Base-by-base conservation (phyloP, 2,797 vertebrate genomes). In the Capromys pilorides region DNA sequence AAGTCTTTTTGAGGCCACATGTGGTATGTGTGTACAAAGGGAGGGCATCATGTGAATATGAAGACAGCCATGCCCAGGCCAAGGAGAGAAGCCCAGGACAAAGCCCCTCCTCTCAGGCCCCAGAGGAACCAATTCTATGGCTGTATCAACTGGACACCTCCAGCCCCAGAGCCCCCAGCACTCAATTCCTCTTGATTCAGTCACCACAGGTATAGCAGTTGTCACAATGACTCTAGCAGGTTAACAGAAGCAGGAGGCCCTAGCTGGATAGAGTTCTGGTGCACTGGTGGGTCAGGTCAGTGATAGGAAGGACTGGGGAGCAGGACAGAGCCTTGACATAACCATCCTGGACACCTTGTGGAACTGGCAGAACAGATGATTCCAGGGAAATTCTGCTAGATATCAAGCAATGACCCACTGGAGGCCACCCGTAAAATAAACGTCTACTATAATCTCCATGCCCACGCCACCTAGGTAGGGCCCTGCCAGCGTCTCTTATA, bases 301-400 rank as follows among this genome's bases (percentile, higher is more conserved):
- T 11, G 7, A 0, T 2, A 9, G 31, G 39, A 18, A 10, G 64
- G 39, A 16, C 24, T 11, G 1, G 19, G 19, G 19, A 24, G 22
- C 12, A 39, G 51, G 59, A 31, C 2, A 11, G 5, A 57, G 14
- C 16, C 54, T 9, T 16, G 0, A 28, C 8, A 6, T 26, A 41
- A 59, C 14, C 71, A 7, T 8, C 69, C n/a, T 22, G 4, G 57
- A 39, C 9, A 33, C 22, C 6, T 75, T 1, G 22, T 26, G 28
- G 73, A 7, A 31, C 3, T 31, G 26, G 41, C 28, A 9, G 82
- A 59, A 84, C 84, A 69, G 80, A 73, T 84, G 21, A 75, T 85
- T 66, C 82, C 80, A 28, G 91, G 36, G 69, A 69, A 75, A 57
- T 92, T 93, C 77, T 84, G 41, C 86, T 61, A 88, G 86, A 54